Percentiles rank a stretch among this genome's conserved stretches.
Conservation (phyloP, 2,888 invertebrate species). For the Archips crataeganus region DNA sequence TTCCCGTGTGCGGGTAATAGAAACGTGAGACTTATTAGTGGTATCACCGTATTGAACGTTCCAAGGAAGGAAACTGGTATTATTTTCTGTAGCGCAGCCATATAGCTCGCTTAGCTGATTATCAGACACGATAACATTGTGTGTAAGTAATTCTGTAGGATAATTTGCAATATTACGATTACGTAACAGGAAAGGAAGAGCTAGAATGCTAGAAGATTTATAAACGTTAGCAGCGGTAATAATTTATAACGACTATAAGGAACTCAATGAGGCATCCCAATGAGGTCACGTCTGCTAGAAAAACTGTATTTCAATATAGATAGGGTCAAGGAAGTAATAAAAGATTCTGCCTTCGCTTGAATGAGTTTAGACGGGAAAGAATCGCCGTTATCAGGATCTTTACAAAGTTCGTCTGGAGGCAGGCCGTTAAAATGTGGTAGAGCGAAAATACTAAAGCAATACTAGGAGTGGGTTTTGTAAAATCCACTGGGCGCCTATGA, state of each 20-base stretch:
- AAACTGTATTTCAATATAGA: slow-evolving; percentile 32
- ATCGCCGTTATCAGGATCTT: background rate
- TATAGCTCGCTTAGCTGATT: slow-evolving; percentile 12
- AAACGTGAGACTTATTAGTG: slow-evolving; percentile 33
- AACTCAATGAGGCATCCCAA: slow-evolving; percentile 38
- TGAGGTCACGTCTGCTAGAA: slow-evolving; percentile 36
- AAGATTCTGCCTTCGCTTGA: slow-evolving; percentile 23
- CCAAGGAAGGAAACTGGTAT: slow-evolving; percentile 13
- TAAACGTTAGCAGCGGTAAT: slow-evolving; percentile 23
- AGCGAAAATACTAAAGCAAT: slow-evolving; percentile 8
- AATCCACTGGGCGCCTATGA: slow-evolving; percentile 19
- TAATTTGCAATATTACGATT: slow-evolving; percentile 1
- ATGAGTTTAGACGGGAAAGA: slow-evolving; percentile 19
- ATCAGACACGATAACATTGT: background rate
- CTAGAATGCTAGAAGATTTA: slow-evolving; percentile 4
- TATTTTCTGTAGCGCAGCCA: slow-evolving; percentile 11
- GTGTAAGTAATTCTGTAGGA: background rate
- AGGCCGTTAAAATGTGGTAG: background rate
- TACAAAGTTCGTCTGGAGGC: background rate
- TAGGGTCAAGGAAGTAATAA: slow-evolving; percentile 32
- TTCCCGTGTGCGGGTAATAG: slow-evolving; percentile 26
- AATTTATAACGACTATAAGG: slow-evolving; percentile 31
- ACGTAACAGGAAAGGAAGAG: background rate
- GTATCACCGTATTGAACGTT: slow-evolving; percentile 15
- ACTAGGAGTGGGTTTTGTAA: background rate